Evolutionary conservation across 2,797 vertebrate species (phyloP).

Genomic region (Falco naumanni): DNA sequence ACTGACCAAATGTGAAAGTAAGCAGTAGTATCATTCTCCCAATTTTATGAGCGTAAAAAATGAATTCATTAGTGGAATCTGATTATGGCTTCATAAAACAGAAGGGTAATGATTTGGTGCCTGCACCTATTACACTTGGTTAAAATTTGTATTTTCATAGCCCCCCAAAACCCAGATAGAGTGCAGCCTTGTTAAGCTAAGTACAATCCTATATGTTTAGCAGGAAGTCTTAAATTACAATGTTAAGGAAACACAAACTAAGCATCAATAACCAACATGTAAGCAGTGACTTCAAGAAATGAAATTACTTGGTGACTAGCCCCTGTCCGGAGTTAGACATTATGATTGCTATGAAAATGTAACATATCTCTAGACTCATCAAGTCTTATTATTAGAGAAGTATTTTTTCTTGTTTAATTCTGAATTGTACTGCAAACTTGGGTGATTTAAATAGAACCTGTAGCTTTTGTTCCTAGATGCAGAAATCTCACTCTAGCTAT

Average conservation of each 20-base stretch:
- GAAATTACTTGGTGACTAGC: background rate
- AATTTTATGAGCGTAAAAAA: constrained; percentile 48
- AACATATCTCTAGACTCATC: background rate
- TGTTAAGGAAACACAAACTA: background rate
- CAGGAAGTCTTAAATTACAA: background rate
- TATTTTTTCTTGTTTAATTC: background rate
- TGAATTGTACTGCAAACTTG: background rate
- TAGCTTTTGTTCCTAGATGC: background rate
- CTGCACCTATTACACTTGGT: constrained; percentile 22
- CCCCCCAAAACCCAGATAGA: background rate
- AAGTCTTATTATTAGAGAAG: background rate
- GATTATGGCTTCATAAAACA: constrained; percentile 50
- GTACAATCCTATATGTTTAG: background rate
- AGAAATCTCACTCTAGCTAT: background rate
- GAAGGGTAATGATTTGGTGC: constrained; percentile 42
- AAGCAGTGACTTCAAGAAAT: background rate
- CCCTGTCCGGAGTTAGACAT: background rate
- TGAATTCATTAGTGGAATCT: constrained; percentile 45
- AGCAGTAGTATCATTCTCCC: constrained; percentile 21
- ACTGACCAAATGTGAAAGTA: constrained; percentile 21
- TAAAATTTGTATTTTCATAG: constrained; percentile 16
- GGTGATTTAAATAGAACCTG: background rate
- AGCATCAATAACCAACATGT: background rate
- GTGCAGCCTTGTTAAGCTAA: background rate
- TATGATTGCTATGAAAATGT: background rate